Base-by-base conservation (phyloP, 1,140 invertebrate species). In the Caenorhabditis inopinata region DNA sequence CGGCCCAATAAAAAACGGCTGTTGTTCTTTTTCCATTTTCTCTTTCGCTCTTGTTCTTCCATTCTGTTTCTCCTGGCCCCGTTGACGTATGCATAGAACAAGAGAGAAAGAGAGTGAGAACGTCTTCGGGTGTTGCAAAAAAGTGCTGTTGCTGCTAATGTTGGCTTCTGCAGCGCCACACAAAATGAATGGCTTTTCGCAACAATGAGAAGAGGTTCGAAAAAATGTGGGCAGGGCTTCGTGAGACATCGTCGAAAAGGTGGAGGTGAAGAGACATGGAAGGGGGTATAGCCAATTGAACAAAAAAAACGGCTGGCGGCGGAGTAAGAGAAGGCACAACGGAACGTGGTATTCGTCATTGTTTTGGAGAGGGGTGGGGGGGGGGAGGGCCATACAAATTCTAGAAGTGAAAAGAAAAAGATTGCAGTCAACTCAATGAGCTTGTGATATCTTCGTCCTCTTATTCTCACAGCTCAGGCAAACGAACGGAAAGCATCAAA, bases 161-260 rank as follows among this genome's bases (percentile, higher is more conserved):
- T 38, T 38, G 58, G 11, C 27, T 62, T 5, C 6, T 18, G 58
- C 58, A 32, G 29, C 58, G 58, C 58, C 58, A 68, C 58, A 68
- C 58, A 68, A 68, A 68, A 68, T 68, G 58, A 68, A 68, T 68
- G 32, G 58, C 58, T 68, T 68, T 68, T 68, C 58, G 58, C 58
- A 68, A 68, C 58, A 68, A 38, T 68, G 32, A 68, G 32, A 68
- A 51, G 48, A 51, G 48, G 48, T 51, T 51, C 48, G 48, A 51
- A 23, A 23, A 23, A 51, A 23, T 47, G 48, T 9, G 48, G 48
- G 48, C n/a, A 21, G 48, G 18, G 48, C 48, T 51, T 51, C n/a
- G n/a, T n/a, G n/a, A n/a, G 3, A 23, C 18, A 51, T 21, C 1
- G n/a, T 23, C 21, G 14, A 7, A 42, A 14, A 7, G 38, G 6